phyloP scores from a whole-genome alignment of 2,797 vertebrate species.

The Tenualosa thibaudeaui region DNA sequence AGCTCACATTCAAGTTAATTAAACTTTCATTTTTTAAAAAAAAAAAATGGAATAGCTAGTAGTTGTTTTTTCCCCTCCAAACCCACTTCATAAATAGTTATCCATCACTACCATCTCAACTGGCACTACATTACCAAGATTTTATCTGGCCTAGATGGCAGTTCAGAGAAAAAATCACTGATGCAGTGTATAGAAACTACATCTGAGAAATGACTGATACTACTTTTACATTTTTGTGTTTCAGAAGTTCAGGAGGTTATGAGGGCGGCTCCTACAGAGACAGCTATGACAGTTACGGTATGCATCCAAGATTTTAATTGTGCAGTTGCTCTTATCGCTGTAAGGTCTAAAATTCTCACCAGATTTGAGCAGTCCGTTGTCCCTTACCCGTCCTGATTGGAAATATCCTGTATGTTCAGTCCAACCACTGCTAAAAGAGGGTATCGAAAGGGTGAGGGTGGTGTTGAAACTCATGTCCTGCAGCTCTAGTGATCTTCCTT shows the following conservation, averaged over 20 bases:
- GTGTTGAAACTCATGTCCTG: background rate
- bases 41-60: no score
- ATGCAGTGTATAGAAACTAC: no score
- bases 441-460: background rate
- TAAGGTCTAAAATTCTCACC: background rate
- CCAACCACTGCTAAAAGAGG: background rate
- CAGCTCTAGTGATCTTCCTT: background rate
- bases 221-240: slow-evolving; percentile 26
- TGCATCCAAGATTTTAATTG: slow-evolving; percentile 45
- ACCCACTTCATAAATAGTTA: no score
- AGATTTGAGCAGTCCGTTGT: slow-evolving; percentile 2
- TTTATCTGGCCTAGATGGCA: no score
- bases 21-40: no score
- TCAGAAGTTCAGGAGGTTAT: slow-evolving; percentile 58
- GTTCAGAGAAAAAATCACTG: no score
- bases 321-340: background rate
- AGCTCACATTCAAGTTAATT: no score
- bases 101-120: no score
- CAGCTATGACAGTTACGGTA: slow-evolving; percentile 62
- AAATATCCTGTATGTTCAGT: background rate
- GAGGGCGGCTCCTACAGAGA: slow-evolving; percentile 62
- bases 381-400: background rate
- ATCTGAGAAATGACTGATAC: no score
- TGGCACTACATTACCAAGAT: no score
- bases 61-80: no score